Base-by-base conservation (phyloP, 2,113 vertebrate genomes). In the Channa argus region DNA sequence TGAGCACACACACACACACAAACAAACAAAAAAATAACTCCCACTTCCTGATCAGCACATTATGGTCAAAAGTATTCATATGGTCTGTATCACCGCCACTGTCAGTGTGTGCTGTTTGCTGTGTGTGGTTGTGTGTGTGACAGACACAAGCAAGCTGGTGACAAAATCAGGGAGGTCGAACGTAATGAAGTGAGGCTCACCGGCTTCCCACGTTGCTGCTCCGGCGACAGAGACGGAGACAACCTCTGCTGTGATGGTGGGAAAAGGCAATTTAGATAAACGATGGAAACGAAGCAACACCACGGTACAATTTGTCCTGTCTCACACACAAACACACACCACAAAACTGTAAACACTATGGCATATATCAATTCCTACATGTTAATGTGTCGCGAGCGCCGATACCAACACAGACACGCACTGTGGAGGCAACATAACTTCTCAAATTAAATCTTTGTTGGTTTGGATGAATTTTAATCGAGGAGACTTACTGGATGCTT, bases 41-140 rank as follows among this genome's bases (percentile, higher is more conserved):
- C 46, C 47, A 34, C 65, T 63, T 77, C 37, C 60, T 59, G 51
- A 64, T 58, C 50, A 76, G 66, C 74, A 78, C 65, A 61, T 74
- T 66, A 65, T 46, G 46, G 33, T 71, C 45, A n/a, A 67, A 87
- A 68, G 46, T 50, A 50, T 61, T 71, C 38, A 64, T 46, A 24
- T 0, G 12, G 68, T 67, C 60, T 2, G 3, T 14, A 38, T 37
- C 51, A 45, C 9, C 49, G 49, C 58, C 44, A n/a, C 66, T 50
- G 66, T 38, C 69, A 43, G 64, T 36, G 5, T 11, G 52, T 45
- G 67, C 8, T 50, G 62, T 60, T 65, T 10, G 34, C 24, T 74
- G n/a, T 53, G 66, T 65, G 50, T 50, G 13, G 37, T 51, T 56
- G 2, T 71, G 45, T 46, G 62, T 51, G 56, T 43, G 62, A 47